A percentile compares a stretch with the other conserved stretches of the same genome.
phyloP scores from a whole-genome alignment of 2,797 vertebrate genomes.

The Tamandua tetradactyla region DNA sequence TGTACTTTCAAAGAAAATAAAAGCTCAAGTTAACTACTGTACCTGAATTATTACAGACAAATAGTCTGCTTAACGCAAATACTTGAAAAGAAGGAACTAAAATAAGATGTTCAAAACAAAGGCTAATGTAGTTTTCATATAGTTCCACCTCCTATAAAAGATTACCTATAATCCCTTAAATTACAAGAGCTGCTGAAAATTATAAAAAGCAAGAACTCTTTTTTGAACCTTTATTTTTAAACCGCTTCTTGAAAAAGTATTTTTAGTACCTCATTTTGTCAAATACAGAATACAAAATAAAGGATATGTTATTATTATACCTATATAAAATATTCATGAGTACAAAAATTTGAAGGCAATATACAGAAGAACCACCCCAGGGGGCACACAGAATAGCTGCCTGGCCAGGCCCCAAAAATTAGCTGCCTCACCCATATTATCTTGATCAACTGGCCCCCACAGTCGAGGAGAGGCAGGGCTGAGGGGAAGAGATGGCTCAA shows the following conservation, averaged over 20 bases:
- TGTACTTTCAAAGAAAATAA: conserved; percentile 34
- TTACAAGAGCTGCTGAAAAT: background rate
- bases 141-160: background rate
- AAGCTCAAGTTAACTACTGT: background rate
- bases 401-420: no score
- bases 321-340: conserved; percentile 32
- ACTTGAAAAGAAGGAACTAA: background rate
- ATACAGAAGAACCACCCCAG: conserved; percentile 13
- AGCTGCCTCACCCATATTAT: no score
- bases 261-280: conserved; percentile 27
- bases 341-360: background rate
- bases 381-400: no score
- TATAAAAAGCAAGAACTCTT: background rate
- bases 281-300: conserved; percentile 36
- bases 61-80: background rate
- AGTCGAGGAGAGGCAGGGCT: no score
- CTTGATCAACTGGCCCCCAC: no score
- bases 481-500: no score
- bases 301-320: background rate
- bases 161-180: conserved; percentile 19
- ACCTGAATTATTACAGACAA: conserved; percentile 31
- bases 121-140: conserved; percentile 26
- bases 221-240: conserved; percentile 32
- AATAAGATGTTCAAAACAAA: conserved; percentile 38
- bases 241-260: conserved; percentile 13